Conservation (phyloP, 2,888 invertebrate species). For the Alitta virens region DNA sequence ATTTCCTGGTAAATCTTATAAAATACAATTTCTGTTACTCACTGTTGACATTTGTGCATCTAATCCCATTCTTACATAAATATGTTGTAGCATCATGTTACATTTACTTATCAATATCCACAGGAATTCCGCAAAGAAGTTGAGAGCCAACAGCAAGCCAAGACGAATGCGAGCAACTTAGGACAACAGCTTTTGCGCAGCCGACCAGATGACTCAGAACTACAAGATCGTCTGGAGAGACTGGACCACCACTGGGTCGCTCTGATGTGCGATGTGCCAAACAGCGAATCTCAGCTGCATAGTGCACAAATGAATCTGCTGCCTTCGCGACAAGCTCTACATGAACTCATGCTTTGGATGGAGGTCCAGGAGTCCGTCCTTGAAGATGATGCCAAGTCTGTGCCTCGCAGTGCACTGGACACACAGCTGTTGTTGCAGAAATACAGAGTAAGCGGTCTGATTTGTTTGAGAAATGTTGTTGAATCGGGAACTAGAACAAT, state of each 20-base stretch:
- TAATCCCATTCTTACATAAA: too few relatives aligned
- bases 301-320: slow-evolving; percentile 52
- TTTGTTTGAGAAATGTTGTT: too few relatives aligned
- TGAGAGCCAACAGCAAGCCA: slow-evolving; percentile 43
- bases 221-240: slow-evolving; percentile 35
- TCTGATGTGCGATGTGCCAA: slow-evolving; percentile 41
- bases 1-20: slow-evolving; percentile 45
- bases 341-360: slow-evolving; percentile 48
- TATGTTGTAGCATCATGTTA: too few relatives aligned
- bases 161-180: slow-evolving; percentile 39
- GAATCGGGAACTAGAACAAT: too few relatives aligned
- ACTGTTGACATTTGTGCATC: too few relatives aligned
- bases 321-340: slow-evolving; percentile 52
- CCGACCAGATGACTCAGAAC: slow-evolving; percentile 36
- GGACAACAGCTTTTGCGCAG: slow-evolving; percentile 43
- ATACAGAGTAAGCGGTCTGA: slow-evolving; percentile 50
- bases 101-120: too few relatives aligned
- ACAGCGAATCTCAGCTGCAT: slow-evolving; percentile 45
- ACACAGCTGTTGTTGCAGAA: slow-evolving; percentile 46
- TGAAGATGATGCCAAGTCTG: slow-evolving; percentile 35
- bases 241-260: slow-evolving; percentile 47
- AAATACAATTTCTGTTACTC: too few relatives aligned
- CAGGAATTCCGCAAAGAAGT: slow-evolving; percentile 53
- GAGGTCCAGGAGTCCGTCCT: slow-evolving; percentile 40
- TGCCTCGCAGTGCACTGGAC: slow-evolving; percentile 40